Conservation (phyloP, 2,888 invertebrate species). For the Tetranychus truncatus region DNA sequence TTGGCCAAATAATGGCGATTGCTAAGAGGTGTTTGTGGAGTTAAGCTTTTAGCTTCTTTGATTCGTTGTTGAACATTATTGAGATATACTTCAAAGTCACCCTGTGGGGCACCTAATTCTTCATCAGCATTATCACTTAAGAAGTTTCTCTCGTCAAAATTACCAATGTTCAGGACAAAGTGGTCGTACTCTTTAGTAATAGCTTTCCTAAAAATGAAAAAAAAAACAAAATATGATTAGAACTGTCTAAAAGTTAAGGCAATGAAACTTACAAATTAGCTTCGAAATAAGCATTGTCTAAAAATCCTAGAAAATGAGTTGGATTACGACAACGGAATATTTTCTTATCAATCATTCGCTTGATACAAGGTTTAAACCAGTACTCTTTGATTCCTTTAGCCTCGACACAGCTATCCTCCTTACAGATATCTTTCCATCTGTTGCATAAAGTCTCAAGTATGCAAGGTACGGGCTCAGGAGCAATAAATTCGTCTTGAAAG, state of each 20-base stretch:
- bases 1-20: slow-evolving; percentile 57
- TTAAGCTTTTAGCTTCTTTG: slow-evolving; percentile 13
- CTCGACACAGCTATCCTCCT: slow-evolving; percentile 60
- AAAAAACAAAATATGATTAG: background rate
- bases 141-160: slow-evolving; percentile 91
- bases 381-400: slow-evolving; percentile 78
- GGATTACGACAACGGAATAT: slow-evolving; percentile 32
- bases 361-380: slow-evolving; percentile 58
- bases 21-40: slow-evolving; percentile 63
- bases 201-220: slow-evolving; percentile 41
- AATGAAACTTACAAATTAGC: slow-evolving; percentile 42
- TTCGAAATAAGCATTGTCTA: slow-evolving; percentile 63
- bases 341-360: slow-evolving; percentile 51
- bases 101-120: slow-evolving; percentile 40
- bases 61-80: slow-evolving; percentile 7
- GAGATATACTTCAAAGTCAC: slow-evolving; percentile 26
- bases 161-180: slow-evolving; percentile 70
- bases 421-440: slow-evolving; percentile 55
- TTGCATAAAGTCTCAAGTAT: slow-evolving; percentile 63
- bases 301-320: slow-evolving; percentile 42
- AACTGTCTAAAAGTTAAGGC: background rate
- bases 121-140: slow-evolving; percentile 49
- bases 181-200: slow-evolving; percentile 73
- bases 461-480: slow-evolving; percentile 52
- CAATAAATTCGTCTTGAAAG: slow-evolving; percentile 40